These are phyloP conservation scores for Lasioglossum calceatum DNA, from an alignment of 2,888 invertebrate species.

Conservation along the genomic window DNA sequence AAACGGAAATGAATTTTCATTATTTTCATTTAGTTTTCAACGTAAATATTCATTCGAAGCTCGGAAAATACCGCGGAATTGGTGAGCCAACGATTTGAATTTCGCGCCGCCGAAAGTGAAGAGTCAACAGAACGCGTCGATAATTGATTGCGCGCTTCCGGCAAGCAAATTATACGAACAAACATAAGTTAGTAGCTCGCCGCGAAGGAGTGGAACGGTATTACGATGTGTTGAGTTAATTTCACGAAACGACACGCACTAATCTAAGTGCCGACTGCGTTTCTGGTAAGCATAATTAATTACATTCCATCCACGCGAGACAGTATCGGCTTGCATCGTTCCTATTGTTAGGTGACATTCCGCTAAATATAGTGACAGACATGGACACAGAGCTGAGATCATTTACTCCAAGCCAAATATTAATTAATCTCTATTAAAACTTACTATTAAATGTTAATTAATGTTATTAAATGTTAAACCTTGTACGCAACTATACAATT, in stretches of 20 bases:
- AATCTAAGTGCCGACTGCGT: background rate
- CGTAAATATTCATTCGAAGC: background rate
- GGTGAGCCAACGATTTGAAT: background rate
- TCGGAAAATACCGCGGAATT: background rate
- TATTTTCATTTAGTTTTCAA: too few relatives aligned
- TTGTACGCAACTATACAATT: background rate
- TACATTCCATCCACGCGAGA: background rate
- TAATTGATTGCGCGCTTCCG: background rate
- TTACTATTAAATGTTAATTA: background rate
- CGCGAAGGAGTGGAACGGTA: background rate
- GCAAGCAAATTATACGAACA: background rate
- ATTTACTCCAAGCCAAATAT: background rate
- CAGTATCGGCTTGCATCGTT: background rate
- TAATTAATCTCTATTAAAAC: background rate
- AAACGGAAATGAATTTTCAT: background rate
- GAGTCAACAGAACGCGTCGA: background rate
- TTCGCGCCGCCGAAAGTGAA: background rate
- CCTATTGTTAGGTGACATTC: background rate
- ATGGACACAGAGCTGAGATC: background rate
- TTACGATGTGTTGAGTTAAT: background rate
- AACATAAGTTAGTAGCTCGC: background rate
- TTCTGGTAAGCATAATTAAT: conserved; percentile 22
- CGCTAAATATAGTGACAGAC: background rate
- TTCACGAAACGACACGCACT: background rate
- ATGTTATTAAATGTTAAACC: too few relatives aligned